Base-by-base conservation (phyloP, 2,888 invertebrate genomes). In the Microctonus brassicae region DNA sequence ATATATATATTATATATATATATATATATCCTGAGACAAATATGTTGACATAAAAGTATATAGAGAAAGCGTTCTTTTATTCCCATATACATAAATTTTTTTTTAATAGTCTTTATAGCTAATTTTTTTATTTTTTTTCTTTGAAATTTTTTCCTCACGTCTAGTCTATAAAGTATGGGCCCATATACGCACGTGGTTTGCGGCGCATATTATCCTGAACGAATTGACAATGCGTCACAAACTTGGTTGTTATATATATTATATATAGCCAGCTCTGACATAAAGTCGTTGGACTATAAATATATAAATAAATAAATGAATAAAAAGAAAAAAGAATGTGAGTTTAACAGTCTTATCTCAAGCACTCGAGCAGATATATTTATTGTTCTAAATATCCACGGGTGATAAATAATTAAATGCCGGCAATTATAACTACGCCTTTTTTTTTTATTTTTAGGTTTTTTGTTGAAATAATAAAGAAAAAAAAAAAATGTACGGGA, bases 141-240 rank as follows among this genome's bases (percentile, higher is more conserved):
- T 1, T 24, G 26, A 24, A 26, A 29, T 33, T 58, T 58, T n/a
- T 17, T n/a, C 17, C 4, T 17, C 29, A n/a, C 17, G 20, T n/a
- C 0, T 17, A 47, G 17, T 47, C 17, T 47, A 47, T 47, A 47
- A 17, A 47, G 9, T 47, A 47, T 47, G 22, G 10, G 13, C 34
- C 22, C 39, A 42, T 24, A 34, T 13, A 34, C 36, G 39, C 7
- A 36, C n/a, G n/a, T 36, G 20, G 53, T 53, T 52, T 17, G 20
- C 34, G 20, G 47, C 7, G 47, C 17, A 47, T 47, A 47, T 47
- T 33, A 64, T 64, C 52, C 47, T 64, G 53, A 64, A 53, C 64
- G 52, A 64, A 64, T 53, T 52, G 53, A 34, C 64, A 53, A 64
- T 64, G 53, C 64, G 64, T 52, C 20, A 22, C 53, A 53, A 64